Evolutionary conservation across 2,113 vertebrate genomes (phyloP).

Genomic region (Corydoras maculifer): DNA sequence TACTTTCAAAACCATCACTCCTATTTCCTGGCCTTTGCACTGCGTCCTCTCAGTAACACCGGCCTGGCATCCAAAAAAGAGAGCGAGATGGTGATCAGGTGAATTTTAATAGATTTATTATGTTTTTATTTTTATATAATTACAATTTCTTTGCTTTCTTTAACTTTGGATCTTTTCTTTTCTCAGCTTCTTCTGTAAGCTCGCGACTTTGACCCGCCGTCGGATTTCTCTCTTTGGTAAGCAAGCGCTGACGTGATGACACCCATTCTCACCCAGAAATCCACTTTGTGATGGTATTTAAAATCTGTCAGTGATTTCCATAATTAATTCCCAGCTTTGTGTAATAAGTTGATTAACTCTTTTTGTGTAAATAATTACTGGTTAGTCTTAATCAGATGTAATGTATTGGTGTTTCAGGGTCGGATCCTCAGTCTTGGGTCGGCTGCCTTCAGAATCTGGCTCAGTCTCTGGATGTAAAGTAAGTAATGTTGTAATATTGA

Average conservation of each 20-base stretch:
- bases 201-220: constrained; percentile 57
- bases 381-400: no score
- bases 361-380: no score
- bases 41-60: constrained; percentile 68
- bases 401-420: constrained; percentile 63
- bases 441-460: constrained; percentile 87
- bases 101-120: constrained; percentile 34
- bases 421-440: constrained; percentile 75
- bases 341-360: no score
- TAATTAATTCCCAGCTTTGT: no score
- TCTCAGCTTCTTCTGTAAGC: constrained; percentile 65
- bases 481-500: constrained; percentile 45
- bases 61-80: constrained; percentile 87
- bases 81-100: constrained; percentile 93
- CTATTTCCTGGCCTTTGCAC: constrained; percentile 81
- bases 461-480: constrained; percentile 88
- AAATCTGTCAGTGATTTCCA: no score
- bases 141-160: background rate
- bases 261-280: background rate
- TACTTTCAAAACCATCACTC: constrained; percentile 84
- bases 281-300: no score
- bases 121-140: background rate
- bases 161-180: constrained; percentile 21
- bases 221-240: constrained; percentile 61
- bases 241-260: constrained; percentile 37